These are phyloP conservation scores for Lasioglossum vierecki DNA, from an alignment of 2,888 invertebrate genomes.

Conservation along the genomic window DNA sequence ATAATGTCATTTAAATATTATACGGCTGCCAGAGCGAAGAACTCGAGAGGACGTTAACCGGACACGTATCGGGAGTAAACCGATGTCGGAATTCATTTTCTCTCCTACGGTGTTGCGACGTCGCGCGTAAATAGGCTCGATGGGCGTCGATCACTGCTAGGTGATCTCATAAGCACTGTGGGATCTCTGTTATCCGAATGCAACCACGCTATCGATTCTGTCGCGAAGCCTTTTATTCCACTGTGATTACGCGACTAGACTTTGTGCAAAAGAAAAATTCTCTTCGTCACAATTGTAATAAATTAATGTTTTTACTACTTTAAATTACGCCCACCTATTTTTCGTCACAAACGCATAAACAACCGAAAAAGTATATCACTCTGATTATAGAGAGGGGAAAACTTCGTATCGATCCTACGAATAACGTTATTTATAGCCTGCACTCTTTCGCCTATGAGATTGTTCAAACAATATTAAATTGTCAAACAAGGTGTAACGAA, in stretches of 20 bases:
- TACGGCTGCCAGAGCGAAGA: neutral
- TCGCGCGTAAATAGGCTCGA: neutral
- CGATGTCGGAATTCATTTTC: neutral
- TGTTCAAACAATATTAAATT: neutral
- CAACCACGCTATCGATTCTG: neutral
- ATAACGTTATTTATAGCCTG: neutral
- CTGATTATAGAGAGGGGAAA: neutral
- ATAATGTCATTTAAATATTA: constrained; percentile 23
- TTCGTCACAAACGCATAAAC: no score
- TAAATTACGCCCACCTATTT: no score
- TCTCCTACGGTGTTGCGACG: neutral
- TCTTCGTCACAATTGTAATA: no score
- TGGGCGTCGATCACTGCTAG: neutral
- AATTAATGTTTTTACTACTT: no score
- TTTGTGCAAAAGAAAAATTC: no score
- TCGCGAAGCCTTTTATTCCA: no score
- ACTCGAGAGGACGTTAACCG: constrained; percentile 11
- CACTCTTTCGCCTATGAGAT: neutral
- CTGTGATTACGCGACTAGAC: neutral
- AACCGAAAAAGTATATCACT: neutral
- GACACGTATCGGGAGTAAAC: neutral
- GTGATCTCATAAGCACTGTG: neutral
- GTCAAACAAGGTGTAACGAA: neutral
- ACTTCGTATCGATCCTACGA: neutral
- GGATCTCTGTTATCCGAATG: neutral